These are phyloP conservation scores for Glomeris maerens DNA, from an alignment of 1,140 invertebrate species.

Conservation along the genomic window DNA sequence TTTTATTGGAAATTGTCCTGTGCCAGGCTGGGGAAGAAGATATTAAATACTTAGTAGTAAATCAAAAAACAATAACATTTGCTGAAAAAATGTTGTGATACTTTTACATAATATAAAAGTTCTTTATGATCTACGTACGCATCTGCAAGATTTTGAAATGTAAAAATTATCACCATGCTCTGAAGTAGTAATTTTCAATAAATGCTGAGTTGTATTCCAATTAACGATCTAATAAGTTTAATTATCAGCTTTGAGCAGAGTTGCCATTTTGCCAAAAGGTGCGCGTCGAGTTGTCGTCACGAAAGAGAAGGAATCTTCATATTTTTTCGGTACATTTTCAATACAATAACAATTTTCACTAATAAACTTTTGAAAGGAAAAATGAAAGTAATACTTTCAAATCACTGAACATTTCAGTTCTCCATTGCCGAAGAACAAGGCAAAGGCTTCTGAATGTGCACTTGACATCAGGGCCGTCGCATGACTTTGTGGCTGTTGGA, in stretches of 20 bases:
- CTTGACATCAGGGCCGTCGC: conserved; percentile 21
- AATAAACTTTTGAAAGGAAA: neutral
- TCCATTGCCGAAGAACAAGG: conserved; percentile 16
- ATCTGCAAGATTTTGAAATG: no score
- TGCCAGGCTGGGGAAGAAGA: no score
- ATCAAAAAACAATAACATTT: no score
- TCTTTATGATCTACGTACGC: no score
- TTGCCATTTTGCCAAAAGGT: conserved; percentile 27
- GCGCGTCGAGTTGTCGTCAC: conserved; percentile 18
- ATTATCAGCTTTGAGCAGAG: conserved; percentile 36
- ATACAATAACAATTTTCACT: neutral
- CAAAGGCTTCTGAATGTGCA: conserved; percentile 18
- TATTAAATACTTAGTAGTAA: no score
- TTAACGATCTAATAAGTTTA: no score
- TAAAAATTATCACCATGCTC: no score
- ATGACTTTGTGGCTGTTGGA: conserved; percentile 33
- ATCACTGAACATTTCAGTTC: conserved; percentile 16
- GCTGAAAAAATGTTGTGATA: no score
- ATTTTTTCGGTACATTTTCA: conserved; percentile 26
- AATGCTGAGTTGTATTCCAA: no score
- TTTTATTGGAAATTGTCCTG: no score
- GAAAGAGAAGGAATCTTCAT: conserved; percentile 24
- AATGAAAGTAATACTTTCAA: neutral
- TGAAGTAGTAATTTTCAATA: no score
- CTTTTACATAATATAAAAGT: no score